These are phyloP conservation scores for Neoascia interrupta DNA, from an alignment of 2,888 invertebrate genomes.

Conservation along the genomic window DNA sequence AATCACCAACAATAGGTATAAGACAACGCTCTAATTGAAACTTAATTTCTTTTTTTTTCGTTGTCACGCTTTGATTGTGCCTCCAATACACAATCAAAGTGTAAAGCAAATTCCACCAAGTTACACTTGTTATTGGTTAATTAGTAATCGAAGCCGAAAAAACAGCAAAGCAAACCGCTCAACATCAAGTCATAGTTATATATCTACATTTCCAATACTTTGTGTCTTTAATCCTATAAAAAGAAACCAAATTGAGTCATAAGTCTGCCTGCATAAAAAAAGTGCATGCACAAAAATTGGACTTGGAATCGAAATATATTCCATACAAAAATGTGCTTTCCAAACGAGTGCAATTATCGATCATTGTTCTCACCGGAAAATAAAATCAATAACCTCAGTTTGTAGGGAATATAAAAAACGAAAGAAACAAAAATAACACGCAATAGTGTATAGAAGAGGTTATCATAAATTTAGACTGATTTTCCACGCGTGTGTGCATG, in stretches of 20 bases:
- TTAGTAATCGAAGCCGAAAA: too few relatives aligned
- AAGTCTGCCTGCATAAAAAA: background rate
- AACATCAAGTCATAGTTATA: too few relatives aligned
- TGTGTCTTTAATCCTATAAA: conserved; percentile 57
- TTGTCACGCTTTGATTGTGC: too few relatives aligned
- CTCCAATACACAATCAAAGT: too few relatives aligned
- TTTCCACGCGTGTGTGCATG: conserved; percentile 3
- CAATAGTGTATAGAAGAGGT: conserved; percentile 2
- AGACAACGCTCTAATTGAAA: too few relatives aligned
- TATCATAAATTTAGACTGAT: conserved; percentile 24
- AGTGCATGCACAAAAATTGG: background rate
- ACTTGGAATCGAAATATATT: background rate
- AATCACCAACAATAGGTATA: too few relatives aligned
- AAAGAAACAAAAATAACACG: conserved; percentile 14
- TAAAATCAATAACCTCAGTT: background rate
- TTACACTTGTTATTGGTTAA: too few relatives aligned
- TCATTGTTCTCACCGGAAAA: background rate
- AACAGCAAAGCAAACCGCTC: too few relatives aligned
- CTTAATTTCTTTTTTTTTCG: too few relatives aligned
- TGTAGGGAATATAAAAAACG: too few relatives aligned
- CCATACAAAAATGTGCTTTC: background rate
- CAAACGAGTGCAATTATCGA: background rate
- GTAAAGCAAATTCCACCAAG: too few relatives aligned
- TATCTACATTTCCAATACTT: too few relatives aligned
- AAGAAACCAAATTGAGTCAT: conserved; percentile 52